Conservation (phyloP, 2,797 vertebrate genomes). For the Pseudochaenichthys georgianus region DNA sequence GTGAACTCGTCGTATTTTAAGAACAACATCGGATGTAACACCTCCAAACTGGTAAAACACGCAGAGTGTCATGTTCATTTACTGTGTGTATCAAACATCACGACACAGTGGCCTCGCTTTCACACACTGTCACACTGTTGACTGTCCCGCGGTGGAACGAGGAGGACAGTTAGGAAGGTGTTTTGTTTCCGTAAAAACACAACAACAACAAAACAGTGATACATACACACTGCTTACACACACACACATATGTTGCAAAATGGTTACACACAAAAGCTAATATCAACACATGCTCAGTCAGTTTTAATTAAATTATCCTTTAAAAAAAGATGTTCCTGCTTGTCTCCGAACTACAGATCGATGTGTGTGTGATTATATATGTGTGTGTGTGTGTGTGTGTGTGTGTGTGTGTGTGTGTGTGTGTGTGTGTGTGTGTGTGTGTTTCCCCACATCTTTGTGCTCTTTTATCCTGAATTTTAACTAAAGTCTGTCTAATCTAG, state of each 20-base stretch:
- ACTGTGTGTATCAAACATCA: slow-evolving; percentile 8
- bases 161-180: slow-evolving; percentile 41
- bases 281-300: too few relatives aligned
- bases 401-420: slow-evolving; percentile 6
- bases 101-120: slow-evolving; percentile 23
- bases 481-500: slow-evolving; percentile 29
- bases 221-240: neutral
- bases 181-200: slow-evolving; percentile 5
- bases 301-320: too few relatives aligned
- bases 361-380: slow-evolving; percentile 10
- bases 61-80: slow-evolving; percentile 32
- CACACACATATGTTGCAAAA: too few relatives aligned
- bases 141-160: slow-evolving; percentile 3
- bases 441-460: neutral
- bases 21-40: slow-evolving; percentile 9
- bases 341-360: slow-evolving; percentile 24
- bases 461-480: too few relatives aligned
- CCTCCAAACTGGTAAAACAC: slow-evolving; percentile 26
- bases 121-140: slow-evolving; percentile 38
- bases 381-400: slow-evolving; percentile 16
- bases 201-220: neutral
- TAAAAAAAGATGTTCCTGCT: neutral
- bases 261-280: too few relatives aligned
- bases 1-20: slow-evolving; percentile 12
- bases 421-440: neutral